phyloP scores from a whole-genome alignment of 1,140 invertebrate species.

The Ostrea denselamellosa region DNA sequence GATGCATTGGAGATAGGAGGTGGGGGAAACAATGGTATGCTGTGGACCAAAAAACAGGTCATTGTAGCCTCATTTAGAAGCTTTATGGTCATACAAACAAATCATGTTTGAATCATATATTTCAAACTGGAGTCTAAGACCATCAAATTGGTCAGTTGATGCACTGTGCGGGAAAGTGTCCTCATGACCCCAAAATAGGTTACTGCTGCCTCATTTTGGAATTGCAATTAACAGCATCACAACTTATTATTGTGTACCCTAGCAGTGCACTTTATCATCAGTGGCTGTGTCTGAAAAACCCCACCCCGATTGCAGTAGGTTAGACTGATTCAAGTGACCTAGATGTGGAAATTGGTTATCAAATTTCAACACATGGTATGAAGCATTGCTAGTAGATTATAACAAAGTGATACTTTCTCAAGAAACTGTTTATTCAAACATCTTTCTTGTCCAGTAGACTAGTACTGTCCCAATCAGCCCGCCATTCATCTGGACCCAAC shows the following conservation, averaged over 20 bases:
- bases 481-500: conserved; percentile 74
- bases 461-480: conserved; percentile 60
- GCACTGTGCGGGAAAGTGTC: background rate
- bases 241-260: background rate
- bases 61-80: background rate
- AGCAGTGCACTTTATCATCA: too few relatives aligned
- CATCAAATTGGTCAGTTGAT: background rate
- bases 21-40: too few relatives aligned
- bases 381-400: too few relatives aligned
- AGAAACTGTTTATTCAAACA: background rate
- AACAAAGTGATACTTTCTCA: too few relatives aligned
- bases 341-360: too few relatives aligned
- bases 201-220: background rate
- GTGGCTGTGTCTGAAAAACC: too few relatives aligned
- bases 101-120: background rate
- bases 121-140: background rate
- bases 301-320: too few relatives aligned
- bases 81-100: background rate
- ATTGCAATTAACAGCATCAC: background rate
- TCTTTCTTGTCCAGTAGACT: conserved; percentile 45
- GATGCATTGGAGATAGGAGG: background rate
- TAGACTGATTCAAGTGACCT: too few relatives aligned
- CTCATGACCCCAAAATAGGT: background rate
- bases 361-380: too few relatives aligned
- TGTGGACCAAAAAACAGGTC: background rate